Base-by-base conservation (phyloP, 2,888 invertebrate species). In the Cheilosia pagana region DNA sequence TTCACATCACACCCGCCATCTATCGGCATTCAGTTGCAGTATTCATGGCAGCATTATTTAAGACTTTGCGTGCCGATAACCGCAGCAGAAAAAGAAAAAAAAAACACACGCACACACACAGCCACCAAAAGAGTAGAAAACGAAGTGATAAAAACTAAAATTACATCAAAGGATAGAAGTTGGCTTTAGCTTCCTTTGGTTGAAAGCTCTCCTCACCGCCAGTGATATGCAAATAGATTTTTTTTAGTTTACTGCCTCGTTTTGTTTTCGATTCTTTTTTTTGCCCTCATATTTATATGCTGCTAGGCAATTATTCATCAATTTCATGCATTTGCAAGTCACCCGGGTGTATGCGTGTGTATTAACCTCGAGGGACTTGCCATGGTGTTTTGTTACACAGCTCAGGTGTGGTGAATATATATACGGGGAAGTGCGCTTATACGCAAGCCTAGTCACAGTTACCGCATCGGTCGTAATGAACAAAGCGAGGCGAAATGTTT, bases 61-160 rank as follows among this genome's bases (percentile, higher is more conserved):
- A 59, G 68, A 53, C 75, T 57, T 79, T 75, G 83, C 75, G 79
- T 85, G 83, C 55, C 65, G 57, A 52, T 75, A 79, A 79, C 79
- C 50, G 70, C 75, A 57, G 53, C 35, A 72, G 59, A 28, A 8
- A 28, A 28, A 28, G 2, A 28, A 1, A 0, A 25, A 5, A 3
- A 3, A 25, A 3, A 25, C 25, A 25, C 25, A 6, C 2, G 8
- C 28, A 1, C 28, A 28, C 28, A 28, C 25, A 23, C n/a, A 50
- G 8, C 19, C 39, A 57, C 52, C 35, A 57, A 12, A 45, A 25
- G 43, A 53, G 67, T 25, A 63, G 28, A 74, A 68, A 70, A 65
- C 70, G 57, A 78, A 70, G 78, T 70, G 74, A 79, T 79, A 83
- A 79, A 76, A 85, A 79, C 55, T 52, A 60, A 48, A 83, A 83